These are phyloP conservation scores for Atlantisia rogersi DNA, from an alignment of 2,113 vertebrate species.

Conservation along the genomic window DNA sequence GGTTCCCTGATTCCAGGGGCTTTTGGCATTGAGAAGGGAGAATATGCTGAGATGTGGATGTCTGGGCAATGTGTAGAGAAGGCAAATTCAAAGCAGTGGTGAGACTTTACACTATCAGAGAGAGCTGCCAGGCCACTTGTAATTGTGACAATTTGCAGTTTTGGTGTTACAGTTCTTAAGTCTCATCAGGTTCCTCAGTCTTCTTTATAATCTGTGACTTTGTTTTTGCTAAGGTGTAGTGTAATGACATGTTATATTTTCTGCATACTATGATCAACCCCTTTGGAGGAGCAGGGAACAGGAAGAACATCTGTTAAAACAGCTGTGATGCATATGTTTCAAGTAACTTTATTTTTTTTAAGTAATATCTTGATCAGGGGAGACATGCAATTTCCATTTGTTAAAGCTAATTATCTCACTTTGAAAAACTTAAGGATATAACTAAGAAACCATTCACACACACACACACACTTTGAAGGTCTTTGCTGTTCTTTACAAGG, in stretches of 20 bases:
- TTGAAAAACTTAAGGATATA: background rate
- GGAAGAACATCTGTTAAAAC: background rate
- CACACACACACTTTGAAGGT: background rate
- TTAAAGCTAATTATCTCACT: background rate
- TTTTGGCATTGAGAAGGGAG: too few relatives aligned
- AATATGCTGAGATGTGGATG: background rate
- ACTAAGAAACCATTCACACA: background rate
- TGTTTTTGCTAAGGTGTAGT: background rate
- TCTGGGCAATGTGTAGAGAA: background rate
- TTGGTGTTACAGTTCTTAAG: background rate
- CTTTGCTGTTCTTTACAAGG: background rate
- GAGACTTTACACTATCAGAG: background rate
- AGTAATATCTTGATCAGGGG: background rate
- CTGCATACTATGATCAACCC: background rate
- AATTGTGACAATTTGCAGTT: background rate
- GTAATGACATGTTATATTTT: background rate
- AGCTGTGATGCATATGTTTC: background rate
- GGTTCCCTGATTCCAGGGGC: background rate
- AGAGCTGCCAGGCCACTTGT: background rate
- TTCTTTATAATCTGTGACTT: background rate
- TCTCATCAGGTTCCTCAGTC: background rate
- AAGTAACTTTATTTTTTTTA: background rate
- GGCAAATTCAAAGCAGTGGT: background rate
- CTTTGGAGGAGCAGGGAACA: background rate
- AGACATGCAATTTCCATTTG: background rate